These are phyloP conservation scores for Polypedilum vanderplanki DNA, from an alignment of 1,140 invertebrate genomes.

Conservation along the genomic window DNA sequence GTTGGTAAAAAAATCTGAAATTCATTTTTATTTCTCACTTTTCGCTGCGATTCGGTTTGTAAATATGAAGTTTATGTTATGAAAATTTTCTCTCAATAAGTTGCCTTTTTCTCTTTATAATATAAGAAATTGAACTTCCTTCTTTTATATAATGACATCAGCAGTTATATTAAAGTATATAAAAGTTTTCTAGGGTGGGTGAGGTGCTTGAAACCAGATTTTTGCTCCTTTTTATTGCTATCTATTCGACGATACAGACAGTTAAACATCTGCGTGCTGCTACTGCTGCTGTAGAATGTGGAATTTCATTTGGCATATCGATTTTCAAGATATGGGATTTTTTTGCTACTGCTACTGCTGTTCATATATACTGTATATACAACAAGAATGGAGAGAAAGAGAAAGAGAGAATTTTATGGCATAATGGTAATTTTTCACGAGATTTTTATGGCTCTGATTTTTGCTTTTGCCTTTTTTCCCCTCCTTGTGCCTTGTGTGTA, in stretches of 20 bases:
- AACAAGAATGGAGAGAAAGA: neutral
- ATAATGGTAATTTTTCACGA: conserved; percentile 29
- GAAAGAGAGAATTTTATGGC: neutral
- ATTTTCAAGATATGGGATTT: conserved; percentile 13
- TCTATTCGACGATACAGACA: conserved; percentile 12
- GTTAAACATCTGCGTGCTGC: conserved; percentile 16
- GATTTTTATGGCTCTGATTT: conserved; percentile 27
- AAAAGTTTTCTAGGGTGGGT: neutral
- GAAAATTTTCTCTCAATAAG: neutral
- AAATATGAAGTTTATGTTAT: conserved; percentile 17
- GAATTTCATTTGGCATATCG: conserved; percentile 17
- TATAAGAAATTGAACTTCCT: conserved; percentile 13
- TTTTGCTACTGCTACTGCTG: neutral
- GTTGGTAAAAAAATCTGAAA: neutral
- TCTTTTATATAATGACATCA: neutral
- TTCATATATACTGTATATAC: neutral
- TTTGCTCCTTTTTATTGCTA: conserved; percentile 5
- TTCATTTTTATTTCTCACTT: neutral
- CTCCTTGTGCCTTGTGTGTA: neutral
- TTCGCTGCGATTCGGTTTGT: conserved; percentile 19
- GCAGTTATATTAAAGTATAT: neutral
- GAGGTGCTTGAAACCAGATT: conserved; percentile 9
- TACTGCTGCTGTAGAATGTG: neutral
- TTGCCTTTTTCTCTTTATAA: neutral
- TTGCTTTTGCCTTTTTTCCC: conserved; percentile 20